These are phyloP conservation scores for Natrix natrix DNA, from an alignment of 2,797 vertebrate genomes.

Conservation along the genomic window DNA sequence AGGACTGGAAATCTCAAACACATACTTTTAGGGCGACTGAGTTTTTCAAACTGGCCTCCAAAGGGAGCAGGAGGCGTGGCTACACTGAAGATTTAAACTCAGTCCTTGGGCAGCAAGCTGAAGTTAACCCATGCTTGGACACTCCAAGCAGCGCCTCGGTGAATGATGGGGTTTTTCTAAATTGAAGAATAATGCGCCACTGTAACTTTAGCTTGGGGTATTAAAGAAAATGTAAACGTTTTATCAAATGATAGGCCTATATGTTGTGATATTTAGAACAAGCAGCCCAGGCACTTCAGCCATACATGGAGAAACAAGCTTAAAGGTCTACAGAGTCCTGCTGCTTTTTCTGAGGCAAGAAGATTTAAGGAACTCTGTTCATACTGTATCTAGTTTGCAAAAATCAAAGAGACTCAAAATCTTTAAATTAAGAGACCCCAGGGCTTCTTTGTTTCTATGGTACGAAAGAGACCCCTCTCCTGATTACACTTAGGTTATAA, in stretches of 20 bases:
- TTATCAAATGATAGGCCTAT: neutral
- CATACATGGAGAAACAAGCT: neutral
- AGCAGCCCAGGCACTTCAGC: neutral
- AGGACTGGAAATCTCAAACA: too few relatives aligned
- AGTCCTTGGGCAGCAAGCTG: too few relatives aligned
- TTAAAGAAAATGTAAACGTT: neutral
- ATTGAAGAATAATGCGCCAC: neutral
- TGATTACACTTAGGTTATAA: neutral
- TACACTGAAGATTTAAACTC: too few relatives aligned
- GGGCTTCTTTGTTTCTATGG: neutral
- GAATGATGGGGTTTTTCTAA: too few relatives aligned
- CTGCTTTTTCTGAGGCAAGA: neutral
- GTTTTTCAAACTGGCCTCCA: too few relatives aligned
- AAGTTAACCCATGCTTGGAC: too few relatives aligned
- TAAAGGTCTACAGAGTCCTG: neutral
- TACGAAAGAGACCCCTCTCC: neutral
- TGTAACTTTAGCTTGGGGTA: neutral
- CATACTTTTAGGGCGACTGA: too few relatives aligned
- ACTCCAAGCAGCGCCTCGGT: too few relatives aligned
- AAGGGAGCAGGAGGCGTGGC: too few relatives aligned
- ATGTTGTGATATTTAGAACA: neutral
- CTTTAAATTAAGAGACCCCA: neutral
- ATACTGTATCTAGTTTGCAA: neutral
- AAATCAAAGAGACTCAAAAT: neutral
- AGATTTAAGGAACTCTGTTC: neutral